Base-by-base conservation (phyloP, 2,888 invertebrate species). In the Schizotus pectinicornis region DNA sequence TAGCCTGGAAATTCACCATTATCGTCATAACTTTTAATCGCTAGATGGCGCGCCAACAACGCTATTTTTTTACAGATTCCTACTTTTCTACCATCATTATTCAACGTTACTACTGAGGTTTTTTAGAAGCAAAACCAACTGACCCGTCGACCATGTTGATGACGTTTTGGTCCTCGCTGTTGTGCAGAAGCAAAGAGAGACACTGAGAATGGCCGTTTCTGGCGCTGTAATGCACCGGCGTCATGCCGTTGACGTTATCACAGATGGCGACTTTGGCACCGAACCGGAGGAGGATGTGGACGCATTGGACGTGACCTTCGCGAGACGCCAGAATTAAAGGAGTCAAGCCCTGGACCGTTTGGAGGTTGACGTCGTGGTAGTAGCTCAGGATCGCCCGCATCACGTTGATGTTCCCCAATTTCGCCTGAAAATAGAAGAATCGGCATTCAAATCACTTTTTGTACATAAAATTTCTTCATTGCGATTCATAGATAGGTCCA, bases 291-390 rank as follows among this genome's bases (percentile, higher is more conserved):
- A 88, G 74, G 49, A 83, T 74, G 63, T 83, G 81, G 38, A 86
- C 84, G 72, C 85, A 84, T 41, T 83, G 80, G 2, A 81, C 76
- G 67, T 86, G 84, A 3, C 86, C 83, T 60, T 80, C 79, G 35
- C 79, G 81, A 31, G 85, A 82, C 0, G 86, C 85, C 39, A 86
- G 67, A 66, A 87, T 83, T 41, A 88, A 73, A 12, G 87, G 84
- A 1, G 87, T 86, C 34, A 70, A 57, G 33, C 73, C 86, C 32
- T 78, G 76, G 62, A 82, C 80, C 63, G 85, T 85, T 63, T 79
- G 80, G 34, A 85, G 80, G 67, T 87, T 85, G 1, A 82, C 79
- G 68, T 84, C 83, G 59, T 81, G 81, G 60, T 84, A 84, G 65
- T 82, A 80, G 11, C 81, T 81, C 55, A 86, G 70, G 37, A 87